phyloP scores from a whole-genome alignment of 2,797 vertebrate species.

The Ceryle rudis region DNA sequence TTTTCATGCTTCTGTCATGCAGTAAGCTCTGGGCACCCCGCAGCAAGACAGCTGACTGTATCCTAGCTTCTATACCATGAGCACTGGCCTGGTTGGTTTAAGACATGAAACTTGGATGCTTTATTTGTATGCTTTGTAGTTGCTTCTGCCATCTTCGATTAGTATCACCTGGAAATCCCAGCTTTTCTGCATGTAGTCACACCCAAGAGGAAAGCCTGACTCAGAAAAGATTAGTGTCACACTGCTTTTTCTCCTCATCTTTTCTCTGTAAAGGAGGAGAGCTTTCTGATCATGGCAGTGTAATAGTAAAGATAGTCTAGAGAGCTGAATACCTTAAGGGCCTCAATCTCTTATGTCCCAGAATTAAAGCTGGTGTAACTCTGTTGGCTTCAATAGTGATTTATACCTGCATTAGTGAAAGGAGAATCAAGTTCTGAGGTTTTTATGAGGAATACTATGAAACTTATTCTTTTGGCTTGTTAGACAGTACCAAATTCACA shows the following conservation, averaged over 20 bases:
- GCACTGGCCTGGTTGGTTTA: slow-evolving; percentile 21
- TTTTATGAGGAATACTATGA: background rate
- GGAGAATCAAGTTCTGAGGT: background rate
- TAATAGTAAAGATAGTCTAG: slow-evolving; percentile 34
- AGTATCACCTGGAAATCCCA: slow-evolving; percentile 62
- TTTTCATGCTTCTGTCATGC: background rate
- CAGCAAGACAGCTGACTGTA: background rate
- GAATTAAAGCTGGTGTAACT: slow-evolving; percentile 38
- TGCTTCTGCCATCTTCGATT: slow-evolving; percentile 64
- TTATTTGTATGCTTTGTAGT: slow-evolving; percentile 67
- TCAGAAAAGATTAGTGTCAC: slow-evolving; percentile 70
- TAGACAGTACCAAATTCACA: background rate
- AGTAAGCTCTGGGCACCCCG: background rate
- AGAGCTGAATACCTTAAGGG: slow-evolving; percentile 51
- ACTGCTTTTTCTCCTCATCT: slow-evolving; percentile 55
- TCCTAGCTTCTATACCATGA: background rate
- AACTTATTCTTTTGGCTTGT: background rate
- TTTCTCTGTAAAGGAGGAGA: slow-evolving; percentile 57
- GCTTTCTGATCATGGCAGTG: slow-evolving; percentile 57
- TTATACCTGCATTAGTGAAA: slow-evolving; percentile 2
- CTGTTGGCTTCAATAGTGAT: slow-evolving; percentile 4
- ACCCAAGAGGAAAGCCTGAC: slow-evolving; percentile 61
- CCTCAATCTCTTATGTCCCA: slow-evolving; percentile 5
- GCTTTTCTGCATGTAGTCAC: slow-evolving; percentile 64
- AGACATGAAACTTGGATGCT: slow-evolving; percentile 32